Evolutionary conservation across 1,140 invertebrate species (phyloP).

Genomic region (Periplaneta americana): DNA sequence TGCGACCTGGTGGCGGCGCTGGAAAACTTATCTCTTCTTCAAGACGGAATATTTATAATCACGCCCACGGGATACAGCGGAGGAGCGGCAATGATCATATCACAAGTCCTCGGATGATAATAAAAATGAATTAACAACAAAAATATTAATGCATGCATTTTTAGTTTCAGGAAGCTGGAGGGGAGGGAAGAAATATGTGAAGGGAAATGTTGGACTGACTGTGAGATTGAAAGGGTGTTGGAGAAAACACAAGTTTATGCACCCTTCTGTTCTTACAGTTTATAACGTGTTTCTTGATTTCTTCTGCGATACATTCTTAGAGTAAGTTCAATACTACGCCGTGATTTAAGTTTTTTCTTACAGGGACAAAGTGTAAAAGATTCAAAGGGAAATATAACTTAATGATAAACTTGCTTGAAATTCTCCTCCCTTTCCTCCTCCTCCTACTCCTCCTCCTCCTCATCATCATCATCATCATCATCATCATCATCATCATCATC

Average conservation of each 20-base stretch:
- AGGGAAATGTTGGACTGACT: not conserved
- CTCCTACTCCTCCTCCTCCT: too few relatives aligned
- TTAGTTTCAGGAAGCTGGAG: not conserved
- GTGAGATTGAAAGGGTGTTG: not conserved
- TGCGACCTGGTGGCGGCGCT: not conserved
- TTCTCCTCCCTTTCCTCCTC: too few relatives aligned
- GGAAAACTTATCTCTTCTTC: slow-evolving; percentile 5
- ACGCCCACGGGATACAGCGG: not conserved
- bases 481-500: too few relatives aligned
- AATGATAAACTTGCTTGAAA: too few relatives aligned
- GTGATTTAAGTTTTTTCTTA: too few relatives aligned
- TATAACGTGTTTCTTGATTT: not conserved
- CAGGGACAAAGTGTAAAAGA: too few relatives aligned
- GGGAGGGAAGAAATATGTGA: not conserved
- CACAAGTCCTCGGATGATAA: slow-evolving; percentile 18
- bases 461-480: too few relatives aligned
- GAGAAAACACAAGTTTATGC: not conserved
- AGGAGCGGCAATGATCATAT: not conserved
- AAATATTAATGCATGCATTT: slow-evolving; percentile 17
- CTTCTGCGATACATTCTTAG: not conserved
- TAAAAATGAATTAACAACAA: slow-evolving; percentile 21
- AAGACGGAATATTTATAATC: not conserved
- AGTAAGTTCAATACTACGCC: too few relatives aligned
- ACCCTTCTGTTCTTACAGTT: not conserved
- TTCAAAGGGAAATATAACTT: too few relatives aligned